phyloP scores from a whole-genome alignment of 2,888 invertebrate species.

The Leptopilina myrica region DNA sequence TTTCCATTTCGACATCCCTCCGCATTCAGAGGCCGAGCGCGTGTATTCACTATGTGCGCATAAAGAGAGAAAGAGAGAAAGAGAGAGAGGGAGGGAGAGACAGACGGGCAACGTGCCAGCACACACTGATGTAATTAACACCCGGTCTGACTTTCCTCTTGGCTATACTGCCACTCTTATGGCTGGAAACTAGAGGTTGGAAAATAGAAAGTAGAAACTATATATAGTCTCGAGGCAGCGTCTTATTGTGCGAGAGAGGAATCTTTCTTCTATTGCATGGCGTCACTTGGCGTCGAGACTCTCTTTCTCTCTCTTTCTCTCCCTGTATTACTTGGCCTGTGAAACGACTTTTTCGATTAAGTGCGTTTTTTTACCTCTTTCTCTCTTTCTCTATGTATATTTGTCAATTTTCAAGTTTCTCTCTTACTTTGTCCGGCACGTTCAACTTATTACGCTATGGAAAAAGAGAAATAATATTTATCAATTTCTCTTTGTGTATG shows the following conservation, averaged over 20 bases:
- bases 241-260: conserved; percentile 5
- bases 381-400: neutral
- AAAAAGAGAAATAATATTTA: conserved; percentile 3
- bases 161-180: conserved; percentile 26
- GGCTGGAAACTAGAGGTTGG: neutral
- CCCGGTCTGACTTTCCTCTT: conserved; percentile 54
- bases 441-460: neutral
- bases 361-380: neutral
- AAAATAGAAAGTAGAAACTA: conserved; percentile 17
- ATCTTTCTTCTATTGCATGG: conserved; percentile 7
- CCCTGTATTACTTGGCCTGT: neutral
- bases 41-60: neutral
- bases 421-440: too few relatives aligned
- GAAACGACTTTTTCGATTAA: conserved; percentile 22
- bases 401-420: too few relatives aligned
- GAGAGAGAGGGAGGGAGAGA: conserved; percentile 47
- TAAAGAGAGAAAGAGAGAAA: neutral
- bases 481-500: conserved; percentile 18
- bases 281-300: neutral
- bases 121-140: conserved; percentile 72
- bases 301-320: too few relatives aligned
- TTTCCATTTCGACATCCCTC: neutral
- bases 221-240: conserved; percentile 1
- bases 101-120: conserved; percentile 65
- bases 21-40: neutral